Percentiles rank a stretch among this genome's conserved stretches.
Conservation (phyloP, 2,797 vertebrate species). For the Phyllotis vaccarum region DNA sequence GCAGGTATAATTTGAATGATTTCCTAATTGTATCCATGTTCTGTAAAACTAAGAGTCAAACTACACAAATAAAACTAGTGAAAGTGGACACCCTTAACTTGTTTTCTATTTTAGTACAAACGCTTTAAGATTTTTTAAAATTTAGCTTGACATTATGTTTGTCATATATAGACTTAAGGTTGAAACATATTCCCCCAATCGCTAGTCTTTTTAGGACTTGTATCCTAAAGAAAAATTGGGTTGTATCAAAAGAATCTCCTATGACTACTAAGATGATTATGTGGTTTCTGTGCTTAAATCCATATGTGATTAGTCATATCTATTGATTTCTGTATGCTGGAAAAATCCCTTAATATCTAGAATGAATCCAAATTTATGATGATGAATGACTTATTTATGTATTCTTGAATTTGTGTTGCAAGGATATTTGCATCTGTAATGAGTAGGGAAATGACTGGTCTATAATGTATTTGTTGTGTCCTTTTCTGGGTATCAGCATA, state of each 20-base stretch:
- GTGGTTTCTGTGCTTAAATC: neutral
- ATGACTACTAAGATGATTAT: neutral
- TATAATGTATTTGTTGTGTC: neutral
- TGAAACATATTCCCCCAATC: neutral
- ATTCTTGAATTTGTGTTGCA: neutral
- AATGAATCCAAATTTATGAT: neutral
- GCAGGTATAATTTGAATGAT: neutral
- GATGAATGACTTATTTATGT: neutral
- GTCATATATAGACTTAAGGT: neutral
- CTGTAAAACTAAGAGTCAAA: too few relatives aligned
- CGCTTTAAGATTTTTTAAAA: neutral
- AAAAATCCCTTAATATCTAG: neutral
- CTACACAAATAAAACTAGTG: neutral
- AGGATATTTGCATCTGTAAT: neutral
- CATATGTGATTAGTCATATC: neutral
- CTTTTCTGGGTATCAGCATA: neutral
- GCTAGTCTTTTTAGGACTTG: neutral
- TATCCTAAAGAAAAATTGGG: neutral
- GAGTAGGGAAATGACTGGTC: neutral
- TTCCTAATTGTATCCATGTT: neutral
- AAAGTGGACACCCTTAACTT: neutral
- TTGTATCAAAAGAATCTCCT: neutral
- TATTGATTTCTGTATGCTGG: neutral
- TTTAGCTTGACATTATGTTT: neutral
- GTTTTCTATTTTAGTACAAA: neutral